These are phyloP conservation scores for Andrena hattorfiana DNA, from an alignment of 2,888 invertebrate species.

Conservation along the genomic window DNA sequence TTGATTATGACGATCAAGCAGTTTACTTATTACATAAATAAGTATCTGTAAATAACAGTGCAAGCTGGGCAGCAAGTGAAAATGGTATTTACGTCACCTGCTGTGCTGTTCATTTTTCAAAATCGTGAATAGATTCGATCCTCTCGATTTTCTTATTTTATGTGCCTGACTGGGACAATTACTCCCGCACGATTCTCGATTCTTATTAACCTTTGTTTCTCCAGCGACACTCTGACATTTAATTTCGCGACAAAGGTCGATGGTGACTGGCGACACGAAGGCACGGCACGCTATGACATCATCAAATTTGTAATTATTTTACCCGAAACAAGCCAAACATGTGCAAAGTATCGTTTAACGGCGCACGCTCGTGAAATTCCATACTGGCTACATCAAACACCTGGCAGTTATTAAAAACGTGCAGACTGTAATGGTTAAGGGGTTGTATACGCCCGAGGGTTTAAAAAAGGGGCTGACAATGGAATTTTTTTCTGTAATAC, in stretches of 20 bases:
- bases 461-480: background rate
- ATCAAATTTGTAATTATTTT: constrained; percentile 32
- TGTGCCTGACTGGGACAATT: background rate
- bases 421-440: background rate
- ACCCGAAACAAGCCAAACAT: constrained; percentile 21
- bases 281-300: background rate
- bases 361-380: constrained; percentile 18
- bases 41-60: no score
- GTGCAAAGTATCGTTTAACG: constrained; percentile 35
- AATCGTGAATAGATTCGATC: background rate
- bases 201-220: constrained; percentile 35
- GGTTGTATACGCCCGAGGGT: background rate
- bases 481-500: background rate
- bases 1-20: no score
- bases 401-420: background rate
- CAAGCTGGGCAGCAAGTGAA: no score
- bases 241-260: constrained; percentile 48
- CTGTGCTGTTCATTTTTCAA: background rate
- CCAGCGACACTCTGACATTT: constrained; percentile 30
- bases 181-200: constrained; percentile 13
- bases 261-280: background rate
- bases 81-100: background rate
- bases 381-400: background rate
- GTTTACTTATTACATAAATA: no score
- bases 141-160: background rate